Conservation (phyloP, 2,888 invertebrate genomes). For the Eledone cirrhosa region DNA sequence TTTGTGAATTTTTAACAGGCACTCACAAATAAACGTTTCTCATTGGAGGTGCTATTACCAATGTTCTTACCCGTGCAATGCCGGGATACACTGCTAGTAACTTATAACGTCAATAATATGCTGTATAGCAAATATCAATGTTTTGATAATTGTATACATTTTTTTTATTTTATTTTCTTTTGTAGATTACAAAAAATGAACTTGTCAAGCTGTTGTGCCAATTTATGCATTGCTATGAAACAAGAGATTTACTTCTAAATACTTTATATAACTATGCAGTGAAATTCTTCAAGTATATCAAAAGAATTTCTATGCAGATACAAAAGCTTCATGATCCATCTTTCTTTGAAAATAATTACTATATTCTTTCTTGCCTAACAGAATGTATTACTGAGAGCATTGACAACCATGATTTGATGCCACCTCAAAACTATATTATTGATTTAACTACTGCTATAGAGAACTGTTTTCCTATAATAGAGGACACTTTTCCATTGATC, state of each 20-base stretch:
- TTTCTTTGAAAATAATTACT: constrained; percentile 16
- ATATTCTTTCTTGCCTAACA: background rate
- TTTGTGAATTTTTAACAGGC: no score
- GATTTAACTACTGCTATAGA: background rate
- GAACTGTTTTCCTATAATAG: background rate
- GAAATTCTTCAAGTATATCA: background rate
- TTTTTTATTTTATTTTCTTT: background rate
- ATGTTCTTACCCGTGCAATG: no score
- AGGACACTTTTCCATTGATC: background rate
- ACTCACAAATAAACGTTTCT: no score
- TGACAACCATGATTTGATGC: background rate
- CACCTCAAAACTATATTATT: background rate
- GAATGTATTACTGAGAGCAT: background rate
- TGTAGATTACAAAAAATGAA: background rate
- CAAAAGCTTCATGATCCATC: background rate
- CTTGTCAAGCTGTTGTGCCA: background rate
- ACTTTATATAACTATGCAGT: background rate
- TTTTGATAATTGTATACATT: no score
- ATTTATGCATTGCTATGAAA: background rate
- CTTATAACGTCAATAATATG: no score
- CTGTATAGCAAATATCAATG: no score
- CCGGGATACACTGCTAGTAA: no score
- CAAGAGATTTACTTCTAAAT: background rate
- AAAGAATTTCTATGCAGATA: background rate
- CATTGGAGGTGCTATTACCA: no score